Percentiles rank a stretch among this genome's conserved stretches.
phyloP scores from a whole-genome alignment of 2,888 invertebrate genomes.

The Lapara coniferarum region DNA sequence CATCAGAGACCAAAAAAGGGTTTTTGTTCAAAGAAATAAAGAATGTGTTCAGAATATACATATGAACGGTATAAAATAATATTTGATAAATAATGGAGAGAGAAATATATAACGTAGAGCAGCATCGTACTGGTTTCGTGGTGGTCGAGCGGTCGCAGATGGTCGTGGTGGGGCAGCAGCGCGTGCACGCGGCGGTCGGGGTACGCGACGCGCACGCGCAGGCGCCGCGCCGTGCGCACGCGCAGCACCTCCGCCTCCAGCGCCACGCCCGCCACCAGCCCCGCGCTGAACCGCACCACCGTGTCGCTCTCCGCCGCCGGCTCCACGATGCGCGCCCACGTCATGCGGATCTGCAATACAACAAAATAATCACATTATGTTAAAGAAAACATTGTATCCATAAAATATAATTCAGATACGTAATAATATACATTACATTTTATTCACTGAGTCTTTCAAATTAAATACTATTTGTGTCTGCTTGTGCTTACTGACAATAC shows the following conservation, averaged over 20 bases:
- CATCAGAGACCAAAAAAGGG: no score
- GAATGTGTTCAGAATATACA: no score
- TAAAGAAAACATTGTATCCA: no score
- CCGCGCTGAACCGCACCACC: slow-evolving; percentile 95
- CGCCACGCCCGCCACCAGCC: slow-evolving; percentile 93
- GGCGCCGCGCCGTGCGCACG: slow-evolving; percentile 87
- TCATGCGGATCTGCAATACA: slow-evolving; percentile 87
- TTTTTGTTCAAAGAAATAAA: no score
- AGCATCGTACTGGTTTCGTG: slow-evolving; percentile 65
- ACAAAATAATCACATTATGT: not conserved
- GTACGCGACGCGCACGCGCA: slow-evolving; percentile 94
- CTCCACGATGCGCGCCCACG: slow-evolving; percentile 91
- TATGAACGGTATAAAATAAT: no score
- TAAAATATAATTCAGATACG: no score
- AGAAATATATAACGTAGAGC: no score
- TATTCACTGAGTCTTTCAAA: no score
- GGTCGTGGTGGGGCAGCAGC: slow-evolving; percentile 89
- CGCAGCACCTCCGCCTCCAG: slow-evolving; percentile 94
- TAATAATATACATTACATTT: no score
- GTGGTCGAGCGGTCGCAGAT: slow-evolving; percentile 88
- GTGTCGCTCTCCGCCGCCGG: slow-evolving; percentile 90
- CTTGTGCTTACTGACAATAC: no score
- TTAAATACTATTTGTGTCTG: no score
- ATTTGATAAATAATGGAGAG: no score
- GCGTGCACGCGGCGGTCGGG: slow-evolving; percentile 95